Evolutionary conservation across 2,888 invertebrate genomes (phyloP).

Genomic region (Nowickia ferox): DNA sequence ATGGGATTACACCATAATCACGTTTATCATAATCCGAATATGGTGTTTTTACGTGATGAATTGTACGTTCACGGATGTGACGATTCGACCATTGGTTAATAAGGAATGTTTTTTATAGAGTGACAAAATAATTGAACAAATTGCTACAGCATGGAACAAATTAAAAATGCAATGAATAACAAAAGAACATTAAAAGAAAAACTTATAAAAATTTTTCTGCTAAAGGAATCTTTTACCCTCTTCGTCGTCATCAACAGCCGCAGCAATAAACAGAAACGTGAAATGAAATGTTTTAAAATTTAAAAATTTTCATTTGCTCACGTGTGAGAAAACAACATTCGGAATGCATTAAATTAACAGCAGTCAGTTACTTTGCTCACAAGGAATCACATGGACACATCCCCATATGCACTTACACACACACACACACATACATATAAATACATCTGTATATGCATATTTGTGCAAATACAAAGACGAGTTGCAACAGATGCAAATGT

Average conservation of each 20-base stretch:
- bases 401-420: no score
- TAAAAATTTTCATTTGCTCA: constrained; percentile 59
- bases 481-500: constrained; percentile 63
- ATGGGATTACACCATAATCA: neutral
- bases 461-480: neutral
- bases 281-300: constrained; percentile 57
- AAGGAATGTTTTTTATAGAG: no score
- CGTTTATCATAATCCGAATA: no score
- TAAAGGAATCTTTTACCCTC: constrained; percentile 5
- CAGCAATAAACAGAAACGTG: constrained; percentile 34
- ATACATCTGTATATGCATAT: neutral
- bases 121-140: constrained; percentile 56
- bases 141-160: constrained; percentile 9
- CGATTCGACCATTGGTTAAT: no score
- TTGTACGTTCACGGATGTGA: no score
- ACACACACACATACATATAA: neutral
- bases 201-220: constrained; percentile 12
- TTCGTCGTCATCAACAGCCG: constrained; percentile 25
- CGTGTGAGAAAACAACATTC: neutral
- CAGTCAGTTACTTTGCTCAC: constrained; percentile 39
- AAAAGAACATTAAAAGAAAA: constrained; percentile 22
- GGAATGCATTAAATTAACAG: constrained; percentile 28
- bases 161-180: constrained; percentile 5
- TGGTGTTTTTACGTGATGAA: no score
- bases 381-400: no score